Base-by-base conservation (phyloP, 2,113 vertebrate genomes). In the Centropus unirufus region DNA sequence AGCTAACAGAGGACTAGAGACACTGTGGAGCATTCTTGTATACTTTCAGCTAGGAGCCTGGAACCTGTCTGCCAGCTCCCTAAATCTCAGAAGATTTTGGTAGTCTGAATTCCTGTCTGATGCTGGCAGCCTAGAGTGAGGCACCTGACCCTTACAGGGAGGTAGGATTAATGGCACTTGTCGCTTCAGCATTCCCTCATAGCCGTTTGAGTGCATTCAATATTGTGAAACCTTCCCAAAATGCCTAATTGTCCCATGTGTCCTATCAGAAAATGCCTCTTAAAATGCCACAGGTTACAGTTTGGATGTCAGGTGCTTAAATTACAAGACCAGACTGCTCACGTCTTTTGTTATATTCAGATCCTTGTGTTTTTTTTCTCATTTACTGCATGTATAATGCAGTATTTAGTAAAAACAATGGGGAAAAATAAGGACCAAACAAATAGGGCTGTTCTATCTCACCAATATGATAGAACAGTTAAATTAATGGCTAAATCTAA, bases 401-500 rank as follows among this genome's bases (percentile, higher is more conserved):
- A 78, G 29, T 72, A 24, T 86, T 95, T 93, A 83, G 73, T 54
- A 76, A 96, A 97, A 94, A 46, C 29, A 78, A 62, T 19, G 39
- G 88, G 62, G 36, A 46, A 63, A 44, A 72, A 26, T 40, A 84
- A 42, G 36, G 17, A 34, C 49, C 61, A 96, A 76, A 90, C 58
- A 97, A 95, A 90, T 55, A 92, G 40, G 59, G 30, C 89, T 93
- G 68, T 77, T 80, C 69, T 93, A 52, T 68, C 74, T 84, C 87
- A 95, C 83, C 70, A 81, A 3, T 96, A 92, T 95, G 92, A 97
- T 85, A 85, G 86, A 97, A 97, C 90, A 95, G 97, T 98, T 97
- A 98, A 98, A 97, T 98, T 97, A 98, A 98, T 97, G 96, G 86
- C 92, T 96, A 98, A 97, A 97, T 97, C 96, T 97, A 98, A 98